Percentiles rank a stretch among this genome's conserved stretches.
Evolutionary conservation across 2,888 invertebrate genomes (phyloP).

Genomic region (Neoascia interrupta): DNA sequence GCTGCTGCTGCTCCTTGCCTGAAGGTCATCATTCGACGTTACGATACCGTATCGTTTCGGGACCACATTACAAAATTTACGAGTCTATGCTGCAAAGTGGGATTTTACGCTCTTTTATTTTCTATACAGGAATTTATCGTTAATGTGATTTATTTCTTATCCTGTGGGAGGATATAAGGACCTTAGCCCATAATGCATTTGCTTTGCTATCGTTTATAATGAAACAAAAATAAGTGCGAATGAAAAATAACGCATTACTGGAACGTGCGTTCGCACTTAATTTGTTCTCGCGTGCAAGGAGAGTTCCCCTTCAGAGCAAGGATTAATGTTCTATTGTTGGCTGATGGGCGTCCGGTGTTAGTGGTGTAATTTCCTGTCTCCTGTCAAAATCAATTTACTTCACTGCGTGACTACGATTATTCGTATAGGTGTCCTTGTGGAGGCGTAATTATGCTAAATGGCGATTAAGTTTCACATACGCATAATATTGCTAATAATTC

Average conservation of each 20-base stretch:
- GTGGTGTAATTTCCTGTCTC: too few relatives aligned
- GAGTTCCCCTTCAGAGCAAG: conserved; percentile 10
- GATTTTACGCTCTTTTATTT: conserved; percentile 44
- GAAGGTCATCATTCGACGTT: conserved; percentile 12
- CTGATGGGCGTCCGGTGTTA: conserved; percentile 8
- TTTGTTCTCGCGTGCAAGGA: conserved; percentile 51
- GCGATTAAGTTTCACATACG: conserved; percentile 38
- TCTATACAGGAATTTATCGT: conserved; percentile 44
- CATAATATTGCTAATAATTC: conserved; percentile 58
- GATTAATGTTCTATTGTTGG: conserved; percentile 34
- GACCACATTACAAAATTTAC: conserved; percentile 47
- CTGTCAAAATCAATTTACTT: conserved; percentile 43
- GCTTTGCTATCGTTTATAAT: not conserved
- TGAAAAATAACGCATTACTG: conserved; percentile 24
- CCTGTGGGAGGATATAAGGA: conserved; percentile 31
- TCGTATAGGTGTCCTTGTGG: conserved; percentile 54
- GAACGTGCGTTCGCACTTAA: conserved; percentile 63
- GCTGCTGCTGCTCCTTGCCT: not conserved
- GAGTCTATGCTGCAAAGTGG: conserved; percentile 33
- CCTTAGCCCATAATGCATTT: conserved; percentile 16
- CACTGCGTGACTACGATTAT: conserved; percentile 7
- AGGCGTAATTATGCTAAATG: conserved; percentile 50
- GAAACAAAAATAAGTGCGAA: conserved; percentile 8
- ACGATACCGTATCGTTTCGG: too few relatives aligned
- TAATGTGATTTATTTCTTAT: conserved; percentile 42